Conservation (phyloP, 92 coral and sea anemone genomes). For the Phenganax marumi region DNA sequence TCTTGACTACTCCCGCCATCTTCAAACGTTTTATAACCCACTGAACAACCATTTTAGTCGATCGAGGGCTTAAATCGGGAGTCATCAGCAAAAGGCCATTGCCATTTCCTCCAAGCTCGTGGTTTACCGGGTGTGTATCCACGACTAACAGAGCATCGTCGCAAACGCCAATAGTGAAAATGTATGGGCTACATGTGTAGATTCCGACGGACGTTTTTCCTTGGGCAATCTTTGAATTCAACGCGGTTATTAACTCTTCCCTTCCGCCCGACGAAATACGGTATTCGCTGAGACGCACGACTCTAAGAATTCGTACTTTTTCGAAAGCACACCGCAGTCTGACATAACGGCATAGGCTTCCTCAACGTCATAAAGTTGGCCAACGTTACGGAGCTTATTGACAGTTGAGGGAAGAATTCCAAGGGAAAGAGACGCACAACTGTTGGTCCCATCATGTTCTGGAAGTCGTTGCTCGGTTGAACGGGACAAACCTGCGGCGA, state of each 20-base stretch:
- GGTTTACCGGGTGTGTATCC: slow-evolving; percentile 24
- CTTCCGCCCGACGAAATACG: slow-evolving; percentile 5
- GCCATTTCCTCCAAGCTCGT: slow-evolving; percentile 29
- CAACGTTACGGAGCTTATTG: too few species aligned
- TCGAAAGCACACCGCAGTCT: too few species aligned
- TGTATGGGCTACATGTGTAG: slow-evolving; percentile 18
- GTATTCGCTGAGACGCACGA: neutral
- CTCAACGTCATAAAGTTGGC: too few species aligned
- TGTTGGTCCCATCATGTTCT: slow-evolving; percentile 45
- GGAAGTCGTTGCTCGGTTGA: neutral
- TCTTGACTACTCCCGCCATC: neutral
- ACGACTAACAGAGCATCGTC: slow-evolving; percentile 7
- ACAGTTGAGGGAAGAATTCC: neutral
- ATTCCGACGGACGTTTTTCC: slow-evolving; percentile 3
- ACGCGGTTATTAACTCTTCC: slow-evolving; percentile 6
- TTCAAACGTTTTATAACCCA: slow-evolving; percentile 11
- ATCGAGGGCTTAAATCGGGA: slow-evolving; percentile 2
- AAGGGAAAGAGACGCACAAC: neutral
- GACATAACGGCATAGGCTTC: too few species aligned
- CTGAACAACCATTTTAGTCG: slow-evolving; percentile 17
- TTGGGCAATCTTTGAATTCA: slow-evolving; percentile 12
- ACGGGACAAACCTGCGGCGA: neutral
- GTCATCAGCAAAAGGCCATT: slow-evolving; percentile 8
- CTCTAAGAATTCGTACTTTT: too few species aligned
- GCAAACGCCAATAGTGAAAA: slow-evolving; percentile 8